Conservation (phyloP, 2,113 vertebrate genomes). For the Pygoscelis antarcticus region DNA sequence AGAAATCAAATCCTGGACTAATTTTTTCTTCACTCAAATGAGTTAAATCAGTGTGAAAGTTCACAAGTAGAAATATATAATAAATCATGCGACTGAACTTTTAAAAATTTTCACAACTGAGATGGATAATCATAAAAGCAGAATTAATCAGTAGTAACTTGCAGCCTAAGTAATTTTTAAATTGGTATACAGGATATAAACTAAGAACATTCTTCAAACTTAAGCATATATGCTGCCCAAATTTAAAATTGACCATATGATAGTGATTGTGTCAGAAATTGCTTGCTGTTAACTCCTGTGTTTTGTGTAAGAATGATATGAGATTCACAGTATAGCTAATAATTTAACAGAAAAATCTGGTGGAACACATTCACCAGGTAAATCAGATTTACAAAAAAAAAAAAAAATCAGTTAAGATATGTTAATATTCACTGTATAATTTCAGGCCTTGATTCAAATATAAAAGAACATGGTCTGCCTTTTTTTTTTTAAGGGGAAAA, state of each 20-base stretch:
- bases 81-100: neutral
- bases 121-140: neutral
- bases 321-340: neutral
- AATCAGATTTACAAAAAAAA: neutral
- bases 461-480: neutral
- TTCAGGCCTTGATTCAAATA: neutral
- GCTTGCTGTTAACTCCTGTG: neutral
- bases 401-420: neutral
- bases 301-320: neutral
- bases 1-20: neutral
- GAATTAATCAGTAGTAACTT: neutral
- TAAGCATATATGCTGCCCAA: neutral
- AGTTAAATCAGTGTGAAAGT: neutral
- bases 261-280: neutral
- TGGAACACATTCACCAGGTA: neutral
- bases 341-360: neutral
- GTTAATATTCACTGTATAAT: neutral
- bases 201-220: neutral
- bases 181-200: neutral
- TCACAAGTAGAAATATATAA: neutral
- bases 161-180: neutral
- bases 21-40: neutral
- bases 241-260: neutral
- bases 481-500: neutral
- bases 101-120: neutral